Conservation (phyloP, 2,113 vertebrate species). For the Phaetusa simplex region DNA sequence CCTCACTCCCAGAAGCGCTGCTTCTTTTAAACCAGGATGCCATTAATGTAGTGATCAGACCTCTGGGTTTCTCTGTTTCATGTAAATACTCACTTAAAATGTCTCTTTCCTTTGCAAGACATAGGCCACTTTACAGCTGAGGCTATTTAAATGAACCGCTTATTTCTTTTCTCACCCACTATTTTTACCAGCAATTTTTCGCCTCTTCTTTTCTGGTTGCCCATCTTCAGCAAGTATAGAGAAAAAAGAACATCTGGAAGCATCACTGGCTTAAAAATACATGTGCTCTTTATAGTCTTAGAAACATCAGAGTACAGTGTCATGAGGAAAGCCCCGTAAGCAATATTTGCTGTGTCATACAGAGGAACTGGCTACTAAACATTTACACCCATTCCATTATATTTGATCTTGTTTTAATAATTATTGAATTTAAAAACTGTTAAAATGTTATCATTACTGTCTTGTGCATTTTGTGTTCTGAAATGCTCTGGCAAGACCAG, state of each 20-base stretch:
- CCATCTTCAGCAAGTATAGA: background rate
- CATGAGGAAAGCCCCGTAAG: background rate
- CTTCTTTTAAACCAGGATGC: background rate
- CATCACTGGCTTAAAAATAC: background rate
- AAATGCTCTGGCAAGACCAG: background rate
- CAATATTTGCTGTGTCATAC: background rate
- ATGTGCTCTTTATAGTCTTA: background rate
- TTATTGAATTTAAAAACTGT: background rate
- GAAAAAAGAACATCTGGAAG: background rate
- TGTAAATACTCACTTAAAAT: background rate
- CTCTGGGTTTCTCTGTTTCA: background rate
- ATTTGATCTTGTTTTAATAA: background rate
- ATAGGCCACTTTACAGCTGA: background rate
- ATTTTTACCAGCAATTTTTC: background rate
- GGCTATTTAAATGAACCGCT: background rate
- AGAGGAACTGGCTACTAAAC: background rate
- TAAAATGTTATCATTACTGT: background rate
- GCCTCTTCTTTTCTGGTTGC: background rate
- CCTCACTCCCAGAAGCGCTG: background rate
- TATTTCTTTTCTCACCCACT: background rate
- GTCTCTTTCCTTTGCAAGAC: background rate
- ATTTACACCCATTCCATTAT: background rate
- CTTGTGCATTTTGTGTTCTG: background rate
- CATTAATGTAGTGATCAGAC: background rate
- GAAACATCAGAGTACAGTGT: background rate